Evolutionary conservation across 2,797 vertebrate genomes (phyloP), one percentile per base, ranked within the genome.

Genomic region (Eulemur mongoz): DNA sequence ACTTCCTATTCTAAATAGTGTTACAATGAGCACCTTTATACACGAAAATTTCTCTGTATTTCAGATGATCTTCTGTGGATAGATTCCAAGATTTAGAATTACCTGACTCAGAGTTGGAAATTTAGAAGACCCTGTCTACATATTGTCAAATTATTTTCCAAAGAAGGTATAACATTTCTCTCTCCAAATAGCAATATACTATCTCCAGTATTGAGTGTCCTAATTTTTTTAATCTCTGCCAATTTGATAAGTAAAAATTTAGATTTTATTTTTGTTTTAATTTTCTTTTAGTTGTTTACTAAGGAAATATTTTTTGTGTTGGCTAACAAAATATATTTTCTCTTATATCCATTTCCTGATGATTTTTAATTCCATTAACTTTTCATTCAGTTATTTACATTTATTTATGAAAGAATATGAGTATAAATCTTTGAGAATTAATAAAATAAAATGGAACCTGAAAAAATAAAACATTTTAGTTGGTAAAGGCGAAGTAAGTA

Each of bases 61-160:
- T 88, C 85, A 91, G 18, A 73, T 52, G 18, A 81, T 90, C 87
- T 96, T 80, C 45, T 69, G 87, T 90, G 80, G 57, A 93, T 89
- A 81, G 76, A 80, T 89, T 90, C 45, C 45, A 65, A 89, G 59
- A 95, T 83, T 92, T 93, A 91, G 30, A 91, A 88, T 82, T 85
- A 94, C n/a, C 43, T 91, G 38, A 85, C 15, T 87, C 10, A 94
- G 32, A 50, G 10, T 82, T 93, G 43, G 27, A 94, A 78, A 78
- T 87, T 87, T 93, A 65, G 87, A 93, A 95, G 54, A 59, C 2
- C 2, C 25, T 84, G 83, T 92, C 59, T 87, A 91, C 22, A 81
- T 80, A 87, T 84, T 81, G n/a, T 84, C 80, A 80, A 69, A 87
- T 69, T 92, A 92, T 84, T 93, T 94, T 89, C 52, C 38, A 63